Percentiles rank a stretch among this genome's conserved stretches.
Evolutionary conservation across 2,888 invertebrate genomes (phyloP).

Genomic region (Leptopterna dolabrata): DNA sequence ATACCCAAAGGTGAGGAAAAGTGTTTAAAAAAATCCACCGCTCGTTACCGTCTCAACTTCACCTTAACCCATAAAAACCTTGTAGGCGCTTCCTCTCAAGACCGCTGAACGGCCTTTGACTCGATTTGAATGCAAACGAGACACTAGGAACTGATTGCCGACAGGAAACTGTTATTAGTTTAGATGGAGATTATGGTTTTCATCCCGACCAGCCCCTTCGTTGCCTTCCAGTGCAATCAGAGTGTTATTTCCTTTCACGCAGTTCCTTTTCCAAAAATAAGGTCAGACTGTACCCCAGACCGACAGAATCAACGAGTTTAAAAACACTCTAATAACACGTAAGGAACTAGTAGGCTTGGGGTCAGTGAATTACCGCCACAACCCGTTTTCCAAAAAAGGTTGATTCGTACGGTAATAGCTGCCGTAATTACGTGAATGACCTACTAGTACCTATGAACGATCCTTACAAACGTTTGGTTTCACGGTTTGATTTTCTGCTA

Average conservation of each 20-base stretch:
- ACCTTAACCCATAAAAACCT: constrained; percentile 11
- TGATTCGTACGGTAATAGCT: no score
- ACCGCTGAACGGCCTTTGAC: not conserved
- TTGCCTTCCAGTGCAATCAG: not conserved
- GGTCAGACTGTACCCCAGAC: not conserved
- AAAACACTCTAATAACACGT: no score
- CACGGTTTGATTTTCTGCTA: no score
- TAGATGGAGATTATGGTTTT: not conserved
- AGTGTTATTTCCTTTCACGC: not conserved
- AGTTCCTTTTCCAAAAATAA: not conserved
- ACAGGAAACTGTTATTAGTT: not conserved
- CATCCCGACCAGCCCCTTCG: not conserved
- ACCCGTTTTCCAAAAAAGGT: no score
- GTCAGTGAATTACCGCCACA: no score
- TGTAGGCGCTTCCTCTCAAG: not conserved
- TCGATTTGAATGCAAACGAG: not conserved
- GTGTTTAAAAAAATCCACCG: not conserved
- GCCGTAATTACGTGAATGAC: no score
- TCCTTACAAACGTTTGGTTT: no score
- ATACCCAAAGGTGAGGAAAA: not conserved
- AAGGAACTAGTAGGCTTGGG: no score
- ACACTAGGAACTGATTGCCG: not conserved
- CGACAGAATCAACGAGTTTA: not conserved
- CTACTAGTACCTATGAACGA: no score
- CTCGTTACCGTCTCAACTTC: not conserved